phyloP scores from a whole-genome alignment of 2,888 invertebrate species.

The Diaphora mendica region DNA sequence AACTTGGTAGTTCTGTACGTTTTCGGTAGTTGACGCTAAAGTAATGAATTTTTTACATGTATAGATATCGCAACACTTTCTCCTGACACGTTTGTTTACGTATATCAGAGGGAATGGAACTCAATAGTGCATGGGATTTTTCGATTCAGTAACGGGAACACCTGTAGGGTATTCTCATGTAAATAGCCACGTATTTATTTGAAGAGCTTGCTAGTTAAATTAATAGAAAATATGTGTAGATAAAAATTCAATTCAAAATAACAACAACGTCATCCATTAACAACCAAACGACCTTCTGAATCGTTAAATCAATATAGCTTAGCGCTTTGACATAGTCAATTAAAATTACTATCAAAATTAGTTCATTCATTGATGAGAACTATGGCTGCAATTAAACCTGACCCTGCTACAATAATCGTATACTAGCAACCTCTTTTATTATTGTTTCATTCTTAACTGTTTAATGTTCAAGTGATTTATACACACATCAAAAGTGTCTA shows the following conservation, averaged over 20 bases:
- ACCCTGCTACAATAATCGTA: neutral
- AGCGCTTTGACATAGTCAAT: neutral
- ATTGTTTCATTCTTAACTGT: neutral
- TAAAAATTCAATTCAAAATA: neutral
- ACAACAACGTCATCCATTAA: neutral
- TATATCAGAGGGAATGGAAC: neutral
- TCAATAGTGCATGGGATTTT: neutral
- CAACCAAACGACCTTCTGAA: neutral
- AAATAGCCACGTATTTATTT: neutral
- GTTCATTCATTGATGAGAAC: conserved; percentile 6
- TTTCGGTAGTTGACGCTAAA: neutral
- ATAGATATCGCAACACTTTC: neutral
- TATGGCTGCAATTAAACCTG: neutral
- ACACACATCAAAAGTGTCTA: too few relatives aligned
- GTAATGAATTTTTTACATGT: neutral
- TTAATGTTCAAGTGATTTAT: neutral
- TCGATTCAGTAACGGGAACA: too few relatives aligned
- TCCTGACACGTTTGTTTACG: neutral
- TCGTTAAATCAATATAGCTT: neutral
- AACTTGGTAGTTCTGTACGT: neutral
- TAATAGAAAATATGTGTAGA: neutral
- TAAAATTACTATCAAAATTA: conserved; percentile 25
- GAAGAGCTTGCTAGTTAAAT: neutral
- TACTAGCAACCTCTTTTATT: neutral
- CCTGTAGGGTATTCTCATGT: neutral